Percentiles rank a stretch among this genome's conserved stretches.
These are phyloP conservation scores for Carollia perspicillata DNA, from an alignment of 2,113 vertebrate species.

Conservation along the genomic window DNA sequence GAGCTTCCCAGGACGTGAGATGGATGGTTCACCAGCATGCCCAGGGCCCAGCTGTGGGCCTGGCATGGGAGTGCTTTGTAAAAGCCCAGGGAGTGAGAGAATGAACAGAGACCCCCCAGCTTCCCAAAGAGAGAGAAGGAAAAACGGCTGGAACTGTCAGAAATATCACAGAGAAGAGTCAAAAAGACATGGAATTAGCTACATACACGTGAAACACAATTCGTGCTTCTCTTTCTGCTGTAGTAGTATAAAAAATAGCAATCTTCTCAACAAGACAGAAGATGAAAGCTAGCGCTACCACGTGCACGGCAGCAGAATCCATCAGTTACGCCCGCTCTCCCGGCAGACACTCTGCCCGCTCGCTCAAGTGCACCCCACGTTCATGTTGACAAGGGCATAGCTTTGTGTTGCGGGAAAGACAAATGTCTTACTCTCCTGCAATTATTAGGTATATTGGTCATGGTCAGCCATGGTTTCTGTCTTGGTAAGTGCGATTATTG, in stretches of 20 bases:
- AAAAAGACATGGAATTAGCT: not conserved
- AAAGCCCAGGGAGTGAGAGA: not conserved
- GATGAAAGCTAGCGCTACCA: not conserved
- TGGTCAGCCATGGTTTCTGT: conserved; percentile 30
- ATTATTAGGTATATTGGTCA: conserved; percentile 29
- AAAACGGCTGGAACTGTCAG: not conserved
- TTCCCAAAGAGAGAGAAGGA: not conserved
- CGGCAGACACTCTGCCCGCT: not conserved
- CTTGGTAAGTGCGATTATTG: conserved; percentile 33
- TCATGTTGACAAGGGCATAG: not conserved
- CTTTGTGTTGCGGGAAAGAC: conserved; percentile 2
- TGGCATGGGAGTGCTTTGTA: not conserved
- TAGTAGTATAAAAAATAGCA: not conserved
- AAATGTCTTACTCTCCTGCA: conserved; percentile 40
- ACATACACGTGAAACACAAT: not conserved
- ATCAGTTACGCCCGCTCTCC: not conserved
- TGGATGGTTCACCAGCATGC: not conserved
- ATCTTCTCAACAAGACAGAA: not conserved
- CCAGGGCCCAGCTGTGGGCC: not conserved
- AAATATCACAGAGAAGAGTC: not conserved
- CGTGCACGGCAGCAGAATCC: not conserved
- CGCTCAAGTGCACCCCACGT: not conserved
- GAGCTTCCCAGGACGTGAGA: not conserved
- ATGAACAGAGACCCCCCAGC: not conserved
- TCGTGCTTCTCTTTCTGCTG: not conserved